phyloP scores from a whole-genome alignment of 2,797 vertebrate species.

The Acomys russatus region DNA sequence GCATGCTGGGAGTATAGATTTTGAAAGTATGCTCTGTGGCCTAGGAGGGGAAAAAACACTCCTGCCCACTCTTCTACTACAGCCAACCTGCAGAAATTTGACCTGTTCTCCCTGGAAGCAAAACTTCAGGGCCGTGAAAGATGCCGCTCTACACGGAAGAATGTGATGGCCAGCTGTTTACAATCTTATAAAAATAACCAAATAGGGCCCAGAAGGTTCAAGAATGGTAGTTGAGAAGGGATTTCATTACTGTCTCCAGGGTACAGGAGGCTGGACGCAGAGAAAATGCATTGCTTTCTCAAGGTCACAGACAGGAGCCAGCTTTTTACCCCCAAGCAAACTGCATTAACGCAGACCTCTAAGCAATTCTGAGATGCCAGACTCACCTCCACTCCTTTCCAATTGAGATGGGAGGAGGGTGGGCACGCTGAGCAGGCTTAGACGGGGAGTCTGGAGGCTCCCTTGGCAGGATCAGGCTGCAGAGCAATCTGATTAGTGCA shows the following conservation, averaged over 20 bases:
- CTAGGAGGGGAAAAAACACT: fast-evolving
- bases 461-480: neutral
- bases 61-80: neutral
- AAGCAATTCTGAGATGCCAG: neutral
- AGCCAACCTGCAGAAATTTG: neutral
- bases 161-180: neutral
- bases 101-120: neutral
- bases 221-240: fast-evolving
- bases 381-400: neutral
- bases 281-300: neutral
- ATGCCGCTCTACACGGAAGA: neutral
- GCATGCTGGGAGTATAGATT: neutral
- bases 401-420: neutral
- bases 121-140: neutral
- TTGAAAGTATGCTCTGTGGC: neutral
- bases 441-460: neutral
- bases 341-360: neutral
- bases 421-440: neutral
- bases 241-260: neutral
- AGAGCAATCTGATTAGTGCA: slow-evolving; percentile 39
- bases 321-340: neutral
- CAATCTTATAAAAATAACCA: neutral
- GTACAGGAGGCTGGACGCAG: neutral
- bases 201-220: no score
- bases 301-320: neutral